Evolutionary conservation across 2,888 invertebrate genomes (phyloP).

Genomic region (Melolontha melolontha): DNA sequence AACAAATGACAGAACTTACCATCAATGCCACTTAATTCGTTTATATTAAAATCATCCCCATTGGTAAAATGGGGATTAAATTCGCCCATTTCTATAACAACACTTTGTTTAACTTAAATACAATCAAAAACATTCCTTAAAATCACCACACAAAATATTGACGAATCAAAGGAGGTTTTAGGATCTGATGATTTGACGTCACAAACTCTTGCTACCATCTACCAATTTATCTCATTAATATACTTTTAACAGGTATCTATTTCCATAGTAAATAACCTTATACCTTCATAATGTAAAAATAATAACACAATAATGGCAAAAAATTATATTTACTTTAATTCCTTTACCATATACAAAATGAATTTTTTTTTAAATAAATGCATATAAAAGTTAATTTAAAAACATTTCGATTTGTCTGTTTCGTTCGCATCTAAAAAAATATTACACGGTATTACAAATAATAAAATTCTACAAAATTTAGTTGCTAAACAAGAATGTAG

Average conservation of each 20-base stretch:
- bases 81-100: slow-evolving; percentile 62
- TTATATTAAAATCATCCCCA: slow-evolving; percentile 74
- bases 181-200: slow-evolving; percentile 75
- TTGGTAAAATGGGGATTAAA: slow-evolving; percentile 63
- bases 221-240: not conserved
- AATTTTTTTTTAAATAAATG: too few relatives aligned
- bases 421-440: too few relatives aligned
- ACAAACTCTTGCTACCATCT: slow-evolving; percentile 50
- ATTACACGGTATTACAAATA: too few relatives aligned
- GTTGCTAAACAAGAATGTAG: too few relatives aligned
- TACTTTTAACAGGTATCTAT: slow-evolving; percentile 4
- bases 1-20: slow-evolving; percentile 66
- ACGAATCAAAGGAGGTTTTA: slow-evolving; percentile 70
- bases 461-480: too few relatives aligned
- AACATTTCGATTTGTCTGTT: too few relatives aligned
- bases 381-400: too few relatives aligned
- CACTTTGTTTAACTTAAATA: slow-evolving; percentile 53
- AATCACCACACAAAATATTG: slow-evolving; percentile 54
- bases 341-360: too few relatives aligned
- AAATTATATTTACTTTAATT: too few relatives aligned
- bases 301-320: too few relatives aligned
- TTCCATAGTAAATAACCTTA: too few relatives aligned
- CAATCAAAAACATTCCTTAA: slow-evolving; percentile 57
- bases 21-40: slow-evolving; percentile 77
- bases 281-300: too few relatives aligned